Base-by-base conservation (phyloP, 1,140 invertebrate genomes). In the Argopecten irradians region DNA sequence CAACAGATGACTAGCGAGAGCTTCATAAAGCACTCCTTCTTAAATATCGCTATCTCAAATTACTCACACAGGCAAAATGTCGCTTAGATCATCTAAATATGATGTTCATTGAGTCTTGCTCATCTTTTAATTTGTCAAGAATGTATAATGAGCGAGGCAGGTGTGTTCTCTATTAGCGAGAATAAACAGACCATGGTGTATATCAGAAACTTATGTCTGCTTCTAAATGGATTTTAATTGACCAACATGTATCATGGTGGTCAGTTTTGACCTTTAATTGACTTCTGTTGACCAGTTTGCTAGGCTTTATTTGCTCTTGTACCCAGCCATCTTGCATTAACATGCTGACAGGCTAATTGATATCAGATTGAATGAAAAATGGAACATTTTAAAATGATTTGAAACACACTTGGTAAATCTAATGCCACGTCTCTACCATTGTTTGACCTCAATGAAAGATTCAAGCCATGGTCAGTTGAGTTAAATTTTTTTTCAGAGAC, bases 181-280 rank as follows among this genome's bases (percentile, higher is more conserved):
- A 8, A 71, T 71, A 71, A 71, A 71, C 55, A 71, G 55, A 28
- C n/a, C 55, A 71, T 71, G 22, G 55, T 3, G 1, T 28, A 28
- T 71, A 71, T 71, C 55, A 71, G 19, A 28, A 71, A 71, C 55
- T 71, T 28, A 71, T 71, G 55, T 71, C 55, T n/a, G 1, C 22
- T 3, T 71, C 55, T 71, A 71, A 71, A 71, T 71, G 22, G 22
- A 71, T 71, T 71, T 71, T 71, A 71, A 71, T 71, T 71, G 55
- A 71, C 22, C 55, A 71, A 71, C 55, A 71, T 71, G 55, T 71
- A 71, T 71, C 55, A 71, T 71, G 55, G 55, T 71, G 55, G 55
- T 71, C 55, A 71, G 55, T 71, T 71, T 71, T 71, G 55, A 71
- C 55, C 55, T 71, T 71, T 71, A 71, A 71, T 71, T 71, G 55